These are phyloP conservation scores for Tortrix viridana DNA, from an alignment of 2,888 invertebrate species.

Conservation along the genomic window DNA sequence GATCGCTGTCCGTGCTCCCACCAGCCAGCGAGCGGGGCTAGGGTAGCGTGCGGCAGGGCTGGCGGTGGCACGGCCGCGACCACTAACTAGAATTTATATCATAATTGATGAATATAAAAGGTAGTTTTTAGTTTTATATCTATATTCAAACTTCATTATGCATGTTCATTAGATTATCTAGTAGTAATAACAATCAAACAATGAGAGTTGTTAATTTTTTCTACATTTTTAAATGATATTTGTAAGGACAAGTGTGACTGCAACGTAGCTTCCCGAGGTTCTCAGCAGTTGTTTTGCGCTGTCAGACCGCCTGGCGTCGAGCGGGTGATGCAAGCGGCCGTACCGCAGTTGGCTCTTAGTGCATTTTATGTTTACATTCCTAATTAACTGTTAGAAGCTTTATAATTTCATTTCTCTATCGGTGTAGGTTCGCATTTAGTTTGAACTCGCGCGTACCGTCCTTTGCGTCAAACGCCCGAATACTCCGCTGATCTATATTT, in stretches of 20 bases:
- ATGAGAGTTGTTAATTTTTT: slow-evolving; percentile 44
- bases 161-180: slow-evolving; percentile 53
- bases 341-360: slow-evolving; percentile 50
- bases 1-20: slow-evolving; percentile 56
- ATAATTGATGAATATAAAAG: slow-evolving; percentile 47
- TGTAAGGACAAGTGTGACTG: slow-evolving; percentile 43
- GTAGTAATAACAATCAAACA: slow-evolving; percentile 37
- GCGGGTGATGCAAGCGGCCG: slow-evolving; percentile 45
- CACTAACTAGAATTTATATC: slow-evolving; percentile 53
- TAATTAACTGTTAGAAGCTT: slow-evolving; percentile 48
- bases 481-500: slow-evolving; percentile 37
- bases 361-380: slow-evolving; percentile 72
- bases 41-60: slow-evolving; percentile 36
- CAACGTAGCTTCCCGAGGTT: slow-evolving; percentile 39
- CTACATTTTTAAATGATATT: slow-evolving; percentile 45
- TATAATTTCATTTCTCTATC: slow-evolving; percentile 47
- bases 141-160: slow-evolving; percentile 57
- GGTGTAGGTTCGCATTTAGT: slow-evolving; percentile 41
- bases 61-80: slow-evolving; percentile 57
- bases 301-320: neutral
- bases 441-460: slow-evolving; percentile 43
- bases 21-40: slow-evolving; percentile 40
- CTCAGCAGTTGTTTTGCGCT: slow-evolving; percentile 1
- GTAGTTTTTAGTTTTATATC: slow-evolving; percentile 67
- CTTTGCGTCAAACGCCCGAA: slow-evolving; percentile 45